Conservation (phyloP, 2,113 vertebrate species). For the Psammodynastes pulverulentus region DNA sequence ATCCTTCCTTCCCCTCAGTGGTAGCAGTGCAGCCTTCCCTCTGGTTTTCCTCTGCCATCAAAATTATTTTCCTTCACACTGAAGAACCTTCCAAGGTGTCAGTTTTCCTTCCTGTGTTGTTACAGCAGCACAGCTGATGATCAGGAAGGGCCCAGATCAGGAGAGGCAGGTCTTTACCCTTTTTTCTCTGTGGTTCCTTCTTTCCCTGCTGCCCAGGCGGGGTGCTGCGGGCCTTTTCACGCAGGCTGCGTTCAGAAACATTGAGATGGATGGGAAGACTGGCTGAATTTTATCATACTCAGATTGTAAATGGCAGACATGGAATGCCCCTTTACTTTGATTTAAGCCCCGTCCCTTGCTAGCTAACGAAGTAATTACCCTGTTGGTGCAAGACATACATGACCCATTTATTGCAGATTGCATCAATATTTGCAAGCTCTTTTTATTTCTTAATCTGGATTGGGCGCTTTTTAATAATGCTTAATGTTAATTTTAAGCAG, state of each 20-base stretch:
- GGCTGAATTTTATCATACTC: neutral
- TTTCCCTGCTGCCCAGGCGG: neutral
- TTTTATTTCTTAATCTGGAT: conserved; percentile 18
- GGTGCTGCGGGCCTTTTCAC: neutral
- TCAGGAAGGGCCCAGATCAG: neutral
- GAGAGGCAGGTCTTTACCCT: neutral
- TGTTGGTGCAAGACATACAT: neutral
- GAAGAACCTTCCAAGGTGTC: neutral
- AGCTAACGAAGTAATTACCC: neutral
- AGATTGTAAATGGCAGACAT: rapidly evolving
- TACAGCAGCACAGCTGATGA: too few species aligned
- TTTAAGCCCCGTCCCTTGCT: neutral
- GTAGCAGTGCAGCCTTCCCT: neutral
- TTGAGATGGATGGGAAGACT: too few species aligned
- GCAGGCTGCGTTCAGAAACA: neutral
- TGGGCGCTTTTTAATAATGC: conserved; percentile 12
- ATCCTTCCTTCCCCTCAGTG: neutral
- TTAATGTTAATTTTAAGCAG: conserved; percentile 1
- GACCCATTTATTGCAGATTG: neutral
- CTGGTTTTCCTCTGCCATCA: neutral
- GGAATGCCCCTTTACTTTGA: conserved; percentile 1
- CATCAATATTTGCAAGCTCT: neutral
- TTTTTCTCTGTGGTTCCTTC: neutral
- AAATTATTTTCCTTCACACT: neutral
- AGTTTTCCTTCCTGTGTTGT: neutral